Conservation (phyloP, 2,888 invertebrate species). For the Drosophila nr. perissopoda region DNA sequence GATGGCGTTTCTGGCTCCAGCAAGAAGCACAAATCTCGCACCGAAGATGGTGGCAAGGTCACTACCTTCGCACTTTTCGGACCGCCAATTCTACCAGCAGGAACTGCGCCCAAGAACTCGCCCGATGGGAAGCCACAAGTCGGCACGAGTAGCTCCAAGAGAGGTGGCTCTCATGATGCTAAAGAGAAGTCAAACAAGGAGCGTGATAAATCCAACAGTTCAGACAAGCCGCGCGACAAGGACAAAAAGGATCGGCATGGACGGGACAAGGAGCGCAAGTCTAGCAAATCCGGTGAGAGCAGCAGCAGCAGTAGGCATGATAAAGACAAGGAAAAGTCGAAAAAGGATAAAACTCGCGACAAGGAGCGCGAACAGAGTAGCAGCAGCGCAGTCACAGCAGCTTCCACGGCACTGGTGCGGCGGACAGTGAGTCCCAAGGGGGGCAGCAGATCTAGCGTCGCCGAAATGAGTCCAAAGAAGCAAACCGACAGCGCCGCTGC, state of each 20-base stretch:
- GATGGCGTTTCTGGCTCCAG: slow-evolving; percentile 39
- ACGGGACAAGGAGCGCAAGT: slow-evolving; percentile 86
- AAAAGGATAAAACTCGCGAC: slow-evolving; percentile 86
- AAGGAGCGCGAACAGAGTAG: slow-evolving; percentile 85
- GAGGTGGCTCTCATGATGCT: slow-evolving; percentile 62
- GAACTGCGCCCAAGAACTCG: slow-evolving; percentile 85
- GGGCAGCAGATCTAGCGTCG: slow-evolving; percentile 36
- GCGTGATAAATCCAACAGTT: slow-evolving; percentile 74
- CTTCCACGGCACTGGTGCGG: slow-evolving; percentile 44
- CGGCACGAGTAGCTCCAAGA: slow-evolving; percentile 42
- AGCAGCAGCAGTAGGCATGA: slow-evolving; percentile 83
- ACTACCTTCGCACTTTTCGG: slow-evolving; percentile 93
- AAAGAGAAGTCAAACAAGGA: slow-evolving; percentile 82
- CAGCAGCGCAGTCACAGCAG: slow-evolving; percentile 33
- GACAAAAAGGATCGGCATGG: slow-evolving; percentile 87
- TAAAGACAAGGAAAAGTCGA: slow-evolving; percentile 85
- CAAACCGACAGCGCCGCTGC: slow-evolving; percentile 28
- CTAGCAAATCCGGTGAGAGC: slow-evolving; percentile 83
- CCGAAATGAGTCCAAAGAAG: slow-evolving; percentile 71
- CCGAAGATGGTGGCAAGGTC: slow-evolving; percentile 86
- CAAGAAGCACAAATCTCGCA: slow-evolving; percentile 88
- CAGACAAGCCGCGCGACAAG: slow-evolving; percentile 85
- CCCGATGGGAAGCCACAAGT: slow-evolving; percentile 67
- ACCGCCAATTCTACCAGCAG: slow-evolving; percentile 86
- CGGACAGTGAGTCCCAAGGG: slow-evolving; percentile 71